Conservation (phyloP, 2,797 vertebrate species). For the Squalus acanthias region DNA sequence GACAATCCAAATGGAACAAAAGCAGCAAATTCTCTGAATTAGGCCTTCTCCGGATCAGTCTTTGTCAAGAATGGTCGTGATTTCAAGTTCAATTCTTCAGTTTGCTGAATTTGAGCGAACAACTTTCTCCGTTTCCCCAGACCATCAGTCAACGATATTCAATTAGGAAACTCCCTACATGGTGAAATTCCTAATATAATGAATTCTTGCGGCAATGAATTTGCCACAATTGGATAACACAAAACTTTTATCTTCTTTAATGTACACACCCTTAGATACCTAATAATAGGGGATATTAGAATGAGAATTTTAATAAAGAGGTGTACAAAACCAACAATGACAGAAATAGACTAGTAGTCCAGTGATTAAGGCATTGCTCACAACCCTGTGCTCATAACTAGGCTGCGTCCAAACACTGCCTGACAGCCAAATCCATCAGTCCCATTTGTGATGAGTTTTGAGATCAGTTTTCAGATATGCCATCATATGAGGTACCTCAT, state of each 20-base stretch:
- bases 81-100: background rate
- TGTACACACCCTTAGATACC: background rate
- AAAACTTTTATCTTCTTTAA: background rate
- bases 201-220: background rate
- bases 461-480: background rate
- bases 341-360: background rate
- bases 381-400: background rate
- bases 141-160: slow-evolving; percentile 15
- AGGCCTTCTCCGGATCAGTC: background rate
- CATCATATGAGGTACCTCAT: background rate
- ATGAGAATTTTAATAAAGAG: background rate
- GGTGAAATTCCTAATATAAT: background rate
- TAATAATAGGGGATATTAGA: background rate
- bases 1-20: background rate
- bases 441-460: slow-evolving; percentile 14
- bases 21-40: slow-evolving; percentile 10
- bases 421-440: slow-evolving; percentile 12
- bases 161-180: background rate
- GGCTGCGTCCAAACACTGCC: background rate
- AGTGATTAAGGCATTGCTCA: slow-evolving; percentile 2
- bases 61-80: background rate
- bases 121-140: background rate
- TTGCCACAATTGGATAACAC: background rate
- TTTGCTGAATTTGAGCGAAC: background rate
- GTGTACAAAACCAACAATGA: background rate